Percentiles rank a stretch among this genome's conserved stretches.
phyloP scores from a whole-genome alignment of 2,888 invertebrate species.

The Drosophila sordidula region DNA sequence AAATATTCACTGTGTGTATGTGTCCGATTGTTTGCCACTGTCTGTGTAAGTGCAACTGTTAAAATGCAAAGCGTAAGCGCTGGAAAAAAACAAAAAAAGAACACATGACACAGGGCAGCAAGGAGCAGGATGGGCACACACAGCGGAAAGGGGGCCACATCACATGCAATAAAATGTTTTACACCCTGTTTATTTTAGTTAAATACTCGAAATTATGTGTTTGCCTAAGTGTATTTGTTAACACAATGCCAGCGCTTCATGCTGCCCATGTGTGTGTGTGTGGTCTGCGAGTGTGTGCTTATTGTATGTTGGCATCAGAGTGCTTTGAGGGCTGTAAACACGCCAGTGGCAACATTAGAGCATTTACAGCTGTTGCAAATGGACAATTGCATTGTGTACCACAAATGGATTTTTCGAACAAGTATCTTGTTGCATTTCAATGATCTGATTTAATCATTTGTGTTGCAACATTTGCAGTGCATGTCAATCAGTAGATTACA shows the following conservation, averaged over 20 bases:
- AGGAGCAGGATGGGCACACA: background rate
- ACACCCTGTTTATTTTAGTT: constrained; percentile 81
- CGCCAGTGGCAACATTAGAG: constrained; percentile 17
- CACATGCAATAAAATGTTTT: constrained; percentile 78
- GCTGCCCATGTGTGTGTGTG: background rate
- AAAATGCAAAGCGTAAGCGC: constrained; percentile 54
- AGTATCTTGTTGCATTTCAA: constrained; percentile 19
- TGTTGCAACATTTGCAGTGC: background rate
- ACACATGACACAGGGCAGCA: constrained; percentile 10
- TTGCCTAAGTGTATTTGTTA: constrained; percentile 77
- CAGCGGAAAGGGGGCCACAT: constrained; percentile 4
- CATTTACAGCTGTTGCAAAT: constrained; percentile 1
- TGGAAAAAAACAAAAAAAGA: constrained; percentile 16
- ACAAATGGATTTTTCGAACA: constrained; percentile 5
- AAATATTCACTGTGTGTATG: constrained; percentile 46
- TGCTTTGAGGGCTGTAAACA: constrained; percentile 23
- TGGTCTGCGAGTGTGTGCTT: constrained; percentile 9
- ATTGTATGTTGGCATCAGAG: constrained; percentile 31
- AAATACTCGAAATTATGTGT: constrained; percentile 81
- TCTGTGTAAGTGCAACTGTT: constrained; percentile 46
- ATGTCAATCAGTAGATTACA: constrained; percentile 4
- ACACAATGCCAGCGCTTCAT: constrained; percentile 47
- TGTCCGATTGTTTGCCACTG: constrained; percentile 29
- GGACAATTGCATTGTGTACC: constrained; percentile 10
- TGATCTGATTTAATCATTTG: constrained; percentile 22